Base-by-base conservation (phyloP, 2,113 vertebrate species). In the Willisornis vidua region DNA sequence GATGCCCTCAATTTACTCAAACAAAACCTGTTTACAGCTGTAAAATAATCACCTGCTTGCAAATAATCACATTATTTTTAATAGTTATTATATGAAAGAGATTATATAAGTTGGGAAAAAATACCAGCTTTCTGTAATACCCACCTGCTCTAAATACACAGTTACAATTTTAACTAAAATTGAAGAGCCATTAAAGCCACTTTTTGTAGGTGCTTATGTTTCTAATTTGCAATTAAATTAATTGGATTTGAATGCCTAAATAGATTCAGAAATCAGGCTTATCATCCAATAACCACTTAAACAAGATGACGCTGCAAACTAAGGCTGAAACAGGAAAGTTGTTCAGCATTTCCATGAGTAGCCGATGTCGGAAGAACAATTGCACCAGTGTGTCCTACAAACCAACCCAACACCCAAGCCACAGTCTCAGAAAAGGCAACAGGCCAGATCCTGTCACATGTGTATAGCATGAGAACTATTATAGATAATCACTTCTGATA, bases 201-300 rank as follows among this genome's bases (percentile, higher is more conserved):
- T 59, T 93, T 89, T 54, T 78, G 58, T 78, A 89, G 77, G 84
- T 92, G 74, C 89, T 94, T 85, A 92, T 52, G 62, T 73, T 89
- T 89, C 45, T 96, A 94, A 96, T 89, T 95, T 86, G 70, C 70
- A 94, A 63, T 96, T 81, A 94, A 94, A 94, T 87, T 91, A 96
- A 93, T 82, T 85, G 89, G 80, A 95, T 94, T 96, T 68, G 37
- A 93, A 95, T 33, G 81, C 37, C 54, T 89, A 95, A 93, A 96
- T 62, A 75, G 58, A 49, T 85, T 89, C 48, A 89, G 68, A 90
- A 92, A 93, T 65, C 45, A 85, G 63, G 79, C 54, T 87, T 93
- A 72, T 65, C 80, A 89, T 73, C 67, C 68, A 57, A 67, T 33
- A 92, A 58, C 37, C 62, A 58, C 26, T 81, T 74, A 45, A 89